Evolutionary conservation across 2,888 invertebrate genomes (phyloP).

Genomic region (Chymomyza amoena): DNA sequence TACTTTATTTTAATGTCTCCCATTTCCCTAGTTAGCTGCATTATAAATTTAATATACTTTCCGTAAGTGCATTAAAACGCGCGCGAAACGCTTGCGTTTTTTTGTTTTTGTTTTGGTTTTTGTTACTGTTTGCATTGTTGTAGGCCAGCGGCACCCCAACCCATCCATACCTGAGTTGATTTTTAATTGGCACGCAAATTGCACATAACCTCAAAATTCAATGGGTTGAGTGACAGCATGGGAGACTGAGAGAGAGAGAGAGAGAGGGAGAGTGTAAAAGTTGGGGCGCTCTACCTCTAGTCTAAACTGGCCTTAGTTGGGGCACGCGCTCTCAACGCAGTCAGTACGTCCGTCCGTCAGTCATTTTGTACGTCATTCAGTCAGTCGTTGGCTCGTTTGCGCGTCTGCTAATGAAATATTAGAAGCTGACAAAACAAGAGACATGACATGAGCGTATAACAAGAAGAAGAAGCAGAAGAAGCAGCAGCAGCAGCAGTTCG

Average conservation of each 20-base stretch:
- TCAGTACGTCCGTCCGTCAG: neutral
- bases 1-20: no score
- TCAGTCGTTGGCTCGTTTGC: slow-evolving; percentile 1
- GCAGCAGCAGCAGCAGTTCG: neutral
- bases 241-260: neutral
- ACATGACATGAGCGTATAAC: slow-evolving; percentile 45
- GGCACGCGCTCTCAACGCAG: neutral
- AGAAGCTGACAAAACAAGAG: slow-evolving; percentile 58
- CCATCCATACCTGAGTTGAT: slow-evolving; percentile 3
- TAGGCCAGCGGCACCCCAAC: neutral
- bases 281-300: neutral
- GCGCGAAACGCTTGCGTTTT: neutral
- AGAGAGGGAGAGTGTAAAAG: neutral
- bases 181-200: slow-evolving; percentile 69
- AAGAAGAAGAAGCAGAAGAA: no score
- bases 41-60: neutral
- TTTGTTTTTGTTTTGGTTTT: neutral
- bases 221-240: slow-evolving; percentile 16
- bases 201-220: slow-evolving; percentile 61
- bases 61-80: neutral
- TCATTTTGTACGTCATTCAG: neutral
- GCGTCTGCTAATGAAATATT: slow-evolving; percentile 56
- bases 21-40: neutral
- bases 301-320: slow-evolving; percentile 26
- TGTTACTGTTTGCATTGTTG: neutral